A percentile compares a stretch with the other conserved stretches of the same genome.
These are phyloP conservation scores for Trichechus manatus DNA, from an alignment of 2,113 vertebrate species.

Conservation along the genomic window DNA sequence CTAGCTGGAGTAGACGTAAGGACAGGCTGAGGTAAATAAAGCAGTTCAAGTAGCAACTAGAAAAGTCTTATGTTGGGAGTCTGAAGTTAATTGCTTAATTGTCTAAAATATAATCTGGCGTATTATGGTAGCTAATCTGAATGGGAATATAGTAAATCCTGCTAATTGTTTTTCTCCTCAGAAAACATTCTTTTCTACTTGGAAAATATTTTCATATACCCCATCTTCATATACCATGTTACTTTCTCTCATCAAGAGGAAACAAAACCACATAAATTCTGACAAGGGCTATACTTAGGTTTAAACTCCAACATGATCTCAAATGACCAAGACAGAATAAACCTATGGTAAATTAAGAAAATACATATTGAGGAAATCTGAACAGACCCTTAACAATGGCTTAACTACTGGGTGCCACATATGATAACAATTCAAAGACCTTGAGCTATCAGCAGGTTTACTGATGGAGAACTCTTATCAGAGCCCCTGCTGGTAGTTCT, in stretches of 20 bases:
- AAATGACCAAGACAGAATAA: slow-evolving; percentile 73
- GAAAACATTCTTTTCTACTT: neutral
- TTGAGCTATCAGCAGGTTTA: slow-evolving; percentile 85
- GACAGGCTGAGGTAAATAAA: neutral
- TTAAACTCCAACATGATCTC: slow-evolving; percentile 49
- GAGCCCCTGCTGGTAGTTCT: slow-evolving; percentile 86
- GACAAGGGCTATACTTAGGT: slow-evolving; percentile 30
- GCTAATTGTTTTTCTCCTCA: slow-evolving; percentile 25
- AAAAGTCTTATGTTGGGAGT: neutral
- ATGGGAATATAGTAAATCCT: neutral
- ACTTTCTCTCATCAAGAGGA: neutral
- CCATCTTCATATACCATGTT: neutral
- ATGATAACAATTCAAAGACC: slow-evolving; percentile 84
- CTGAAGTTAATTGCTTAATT: neutral
- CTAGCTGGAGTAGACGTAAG: neutral
- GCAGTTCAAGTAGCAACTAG: neutral
- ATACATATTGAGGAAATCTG: neutral
- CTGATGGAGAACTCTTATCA: slow-evolving; percentile 85
- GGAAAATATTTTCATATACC: neutral
- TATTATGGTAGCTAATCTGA: neutral
- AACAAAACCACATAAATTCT: neutral
- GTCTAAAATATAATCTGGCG: neutral
- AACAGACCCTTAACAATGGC: slow-evolving; percentile 79
- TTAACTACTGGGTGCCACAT: slow-evolving; percentile 81
- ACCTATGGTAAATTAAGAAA: slow-evolving; percentile 59